phyloP scores from a whole-genome alignment of 2,113 vertebrate species.

The Lepus timidus region DNA sequence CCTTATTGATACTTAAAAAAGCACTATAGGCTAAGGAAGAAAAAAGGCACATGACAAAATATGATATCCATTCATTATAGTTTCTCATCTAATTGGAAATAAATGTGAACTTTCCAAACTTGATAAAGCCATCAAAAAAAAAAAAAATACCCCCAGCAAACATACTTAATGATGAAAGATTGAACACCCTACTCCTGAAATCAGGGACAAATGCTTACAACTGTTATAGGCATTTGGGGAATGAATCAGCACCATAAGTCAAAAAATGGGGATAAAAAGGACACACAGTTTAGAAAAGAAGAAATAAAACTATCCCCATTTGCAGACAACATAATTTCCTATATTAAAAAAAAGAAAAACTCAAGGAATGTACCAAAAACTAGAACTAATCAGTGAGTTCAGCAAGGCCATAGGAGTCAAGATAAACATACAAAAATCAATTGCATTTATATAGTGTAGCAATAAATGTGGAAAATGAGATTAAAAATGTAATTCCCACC shows the following conservation, averaged over 20 bases:
- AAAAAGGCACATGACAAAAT: background rate
- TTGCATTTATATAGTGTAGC: background rate
- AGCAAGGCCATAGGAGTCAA: background rate
- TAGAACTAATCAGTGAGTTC: background rate
- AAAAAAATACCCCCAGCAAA: background rate
- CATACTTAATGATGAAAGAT: background rate
- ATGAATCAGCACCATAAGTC: background rate
- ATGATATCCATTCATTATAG: background rate
- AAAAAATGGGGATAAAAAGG: background rate
- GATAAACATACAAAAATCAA: background rate
- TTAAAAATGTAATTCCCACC: background rate
- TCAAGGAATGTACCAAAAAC: too few relatives aligned
- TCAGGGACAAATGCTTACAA: background rate
- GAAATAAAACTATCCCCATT: background rate
- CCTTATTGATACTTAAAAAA: background rate
- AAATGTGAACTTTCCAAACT: background rate
- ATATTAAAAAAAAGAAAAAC: too few relatives aligned
- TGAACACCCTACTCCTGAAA: background rate
- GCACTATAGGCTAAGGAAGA: background rate
- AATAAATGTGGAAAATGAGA: background rate
- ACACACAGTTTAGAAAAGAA: background rate
- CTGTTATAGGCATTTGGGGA: too few relatives aligned
- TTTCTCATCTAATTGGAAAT: background rate
- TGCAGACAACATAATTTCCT: background rate
- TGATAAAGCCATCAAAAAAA: background rate